A percentile compares a stretch with the other conserved stretches of the same genome.
These are phyloP conservation scores for Dasypus novemcinctus DNA, from an alignment of 2,113 vertebrate genomes.

Conservation along the genomic window DNA sequence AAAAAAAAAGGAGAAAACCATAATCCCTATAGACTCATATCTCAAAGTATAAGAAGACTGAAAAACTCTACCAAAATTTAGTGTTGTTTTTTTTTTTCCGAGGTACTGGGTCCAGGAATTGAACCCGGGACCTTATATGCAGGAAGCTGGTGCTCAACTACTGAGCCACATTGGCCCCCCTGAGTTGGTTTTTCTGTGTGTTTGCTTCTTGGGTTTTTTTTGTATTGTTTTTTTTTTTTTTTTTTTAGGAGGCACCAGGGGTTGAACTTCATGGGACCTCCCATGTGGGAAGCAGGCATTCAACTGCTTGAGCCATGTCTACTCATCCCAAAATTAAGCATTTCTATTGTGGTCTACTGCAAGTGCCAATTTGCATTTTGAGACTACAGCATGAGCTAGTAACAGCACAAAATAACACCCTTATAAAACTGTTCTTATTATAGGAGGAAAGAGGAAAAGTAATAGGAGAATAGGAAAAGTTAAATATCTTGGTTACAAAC, in stretches of 20 bases:
- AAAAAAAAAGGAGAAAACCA: conserved; percentile 57
- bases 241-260: no score
- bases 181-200: no score
- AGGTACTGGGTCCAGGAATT: no score
- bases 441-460: neutral
- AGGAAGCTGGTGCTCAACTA: no score
- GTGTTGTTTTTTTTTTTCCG: neutral
- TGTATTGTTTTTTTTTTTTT: no score
- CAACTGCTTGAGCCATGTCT: no score
- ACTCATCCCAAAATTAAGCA: conserved; percentile 43
- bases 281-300: no score
- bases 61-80: conserved; percentile 48
- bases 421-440: neutral
- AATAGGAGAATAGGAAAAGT: neutral
- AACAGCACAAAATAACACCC: conserved; percentile 9
- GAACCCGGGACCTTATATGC: no score
- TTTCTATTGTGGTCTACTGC: conserved; percentile 42
- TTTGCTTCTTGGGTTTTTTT: no score
- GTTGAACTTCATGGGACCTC: no score
- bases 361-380: conserved; percentile 52
- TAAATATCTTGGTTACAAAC: neutral
- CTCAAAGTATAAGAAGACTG: conserved; percentile 42
- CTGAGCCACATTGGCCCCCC: no score
- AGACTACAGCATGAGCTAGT: conserved; percentile 31
- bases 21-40: neutral